Base-by-base conservation (phyloP, 2,113 vertebrate genomes). In the Dasyurus viverrinus region DNA sequence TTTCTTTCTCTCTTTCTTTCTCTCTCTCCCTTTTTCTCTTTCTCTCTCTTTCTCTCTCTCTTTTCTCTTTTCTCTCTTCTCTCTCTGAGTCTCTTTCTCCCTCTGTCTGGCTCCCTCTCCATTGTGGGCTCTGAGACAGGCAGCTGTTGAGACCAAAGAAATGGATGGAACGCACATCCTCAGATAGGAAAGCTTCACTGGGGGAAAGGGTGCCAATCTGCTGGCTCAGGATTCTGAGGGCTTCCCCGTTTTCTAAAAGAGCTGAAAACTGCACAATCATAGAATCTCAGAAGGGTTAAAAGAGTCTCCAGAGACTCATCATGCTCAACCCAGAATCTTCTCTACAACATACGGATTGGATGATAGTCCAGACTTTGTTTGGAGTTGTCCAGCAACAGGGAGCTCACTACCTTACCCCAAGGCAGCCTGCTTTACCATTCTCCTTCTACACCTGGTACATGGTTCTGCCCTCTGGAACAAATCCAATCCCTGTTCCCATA, bases 1-100 rank as follows among this genome's bases (percentile, higher is more conserved):
- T 98, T 98, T 98, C 98, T 95, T 98, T 89, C 25, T 22, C 36
- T 95, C 26, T 91, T 98, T 98, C 97, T n/a, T n/a, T n/a, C 98
- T 8, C 50, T 8, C 5, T 50, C 6, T 50, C 6, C 8, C 50
- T 50, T 0, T 50, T 1, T 52, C 8, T 52, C 50, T 52, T 9
- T 54, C 53, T 22, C 53, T 22, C 14, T 22, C 53, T 54, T 19
- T 11, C 50, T 52, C 97, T 98, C 98, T 98, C 50, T 52, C 50
- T 52, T 47, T 3, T 47, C 47, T 47, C 47, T 47, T 47, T 47
- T 11, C 9, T 52, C 97, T 98, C 98, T 98, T 10, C 97, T 98
- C 98, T 98, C 50, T 52, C 50, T 52, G 9, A 52, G 16, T 54
- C 53, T 54, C 53, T 54, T 2, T 54, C 53, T 54, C 12, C 50